phyloP scores from a whole-genome alignment of 92 coral and sea anemone genomes.

The Palythoa caribaeorum region DNA sequence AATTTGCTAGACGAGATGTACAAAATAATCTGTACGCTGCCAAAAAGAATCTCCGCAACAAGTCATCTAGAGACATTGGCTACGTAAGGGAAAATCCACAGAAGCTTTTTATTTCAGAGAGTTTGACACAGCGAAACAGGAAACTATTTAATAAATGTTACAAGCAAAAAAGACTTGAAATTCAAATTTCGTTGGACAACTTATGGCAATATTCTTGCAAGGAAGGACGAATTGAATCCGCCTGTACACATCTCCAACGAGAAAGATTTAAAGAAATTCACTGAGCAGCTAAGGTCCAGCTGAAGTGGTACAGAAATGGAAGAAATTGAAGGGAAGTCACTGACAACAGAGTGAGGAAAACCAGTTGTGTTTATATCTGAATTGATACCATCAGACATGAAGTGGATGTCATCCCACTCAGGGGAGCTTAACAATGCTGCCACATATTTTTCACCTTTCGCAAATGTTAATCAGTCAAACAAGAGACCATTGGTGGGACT shows the following conservation, averaged over 20 bases:
- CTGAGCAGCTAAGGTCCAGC: not conserved
- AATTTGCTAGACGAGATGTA: slow-evolving; percentile 8
- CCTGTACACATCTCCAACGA: not conserved
- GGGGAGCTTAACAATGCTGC: too few species aligned
- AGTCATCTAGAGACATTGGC: slow-evolving; percentile 18
- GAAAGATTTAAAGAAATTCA: not conserved
- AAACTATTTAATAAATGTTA: not conserved
- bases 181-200: slow-evolving; percentile 9
- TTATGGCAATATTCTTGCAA: slow-evolving; percentile 13
- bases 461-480: too few species aligned
- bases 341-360: too few species aligned
- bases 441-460: too few species aligned
- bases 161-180: slow-evolving; percentile 15
- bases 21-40: slow-evolving; percentile 11
- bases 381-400: not conserved
- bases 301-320: not conserved
- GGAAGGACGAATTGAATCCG: slow-evolving; percentile 16
- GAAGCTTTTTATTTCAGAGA: slow-evolving; percentile 14
- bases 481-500: too few species aligned
- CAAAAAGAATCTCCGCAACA: slow-evolving; percentile 17
- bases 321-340: too few species aligned
- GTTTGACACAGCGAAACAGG: slow-evolving; percentile 7
- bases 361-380: too few species aligned
- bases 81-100: not conserved
- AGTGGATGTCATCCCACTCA: not conserved